These are phyloP conservation scores for Kryptopterus vitreolus DNA, from an alignment of 2,797 vertebrate genomes.

Conservation along the genomic window DNA sequence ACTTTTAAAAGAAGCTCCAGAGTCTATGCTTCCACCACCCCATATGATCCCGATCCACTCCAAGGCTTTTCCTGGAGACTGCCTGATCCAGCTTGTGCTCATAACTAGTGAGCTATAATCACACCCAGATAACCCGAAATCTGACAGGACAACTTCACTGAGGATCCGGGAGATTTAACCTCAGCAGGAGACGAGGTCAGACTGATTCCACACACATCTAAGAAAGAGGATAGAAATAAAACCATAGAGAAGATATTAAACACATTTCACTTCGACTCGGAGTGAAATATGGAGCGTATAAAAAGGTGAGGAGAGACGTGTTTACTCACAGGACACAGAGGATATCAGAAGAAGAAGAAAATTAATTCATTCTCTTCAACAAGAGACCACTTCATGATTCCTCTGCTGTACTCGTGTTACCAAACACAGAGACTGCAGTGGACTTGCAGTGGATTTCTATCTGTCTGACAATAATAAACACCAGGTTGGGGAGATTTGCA, in stretches of 20 bases:
- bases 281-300: not conserved
- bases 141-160: constrained; percentile 52
- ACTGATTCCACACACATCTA: constrained; percentile 49
- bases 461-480: too few relatives aligned
- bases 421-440: not conserved
- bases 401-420: not conserved
- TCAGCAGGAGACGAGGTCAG: constrained; percentile 53
- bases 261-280: not conserved
- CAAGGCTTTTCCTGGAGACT: constrained; percentile 39
- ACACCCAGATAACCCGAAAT: constrained; percentile 54
- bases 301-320: not conserved
- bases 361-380: too few relatives aligned
- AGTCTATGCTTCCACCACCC: constrained; percentile 16
- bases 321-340: constrained; percentile 24
- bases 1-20: constrained; percentile 22
- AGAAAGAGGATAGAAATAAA: not conserved
- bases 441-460: not conserved
- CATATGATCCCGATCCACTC: constrained; percentile 54
- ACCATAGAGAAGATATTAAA: not conserved
- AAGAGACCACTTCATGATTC: not conserved
- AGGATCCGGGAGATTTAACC: constrained; percentile 15
- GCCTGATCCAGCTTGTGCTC: constrained; percentile 46
- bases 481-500: not conserved
- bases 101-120: constrained; percentile 27
- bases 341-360: not conserved